Base-by-base conservation (phyloP, 2,888 invertebrate genomes). In the Cerceris ruficornis region DNA sequence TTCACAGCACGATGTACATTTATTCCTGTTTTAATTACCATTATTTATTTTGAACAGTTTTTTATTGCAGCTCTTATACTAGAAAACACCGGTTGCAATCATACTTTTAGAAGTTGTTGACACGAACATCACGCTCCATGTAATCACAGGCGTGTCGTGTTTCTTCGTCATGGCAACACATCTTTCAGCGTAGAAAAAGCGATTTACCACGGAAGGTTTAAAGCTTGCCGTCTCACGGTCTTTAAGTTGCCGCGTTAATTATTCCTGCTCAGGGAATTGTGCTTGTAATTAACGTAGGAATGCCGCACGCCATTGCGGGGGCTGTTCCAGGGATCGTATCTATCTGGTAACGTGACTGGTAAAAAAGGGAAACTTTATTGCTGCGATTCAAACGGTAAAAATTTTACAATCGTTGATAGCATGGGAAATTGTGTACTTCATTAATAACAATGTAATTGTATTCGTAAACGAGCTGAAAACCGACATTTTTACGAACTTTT, bases 251-350 rank as follows among this genome's bases (percentile, higher is more conserved):
- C 82, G 75, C 81, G 83, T 83, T 86, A 86, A 84, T 86, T 80
- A 77, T 78, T 72, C 77, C 68, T 71, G 74, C 75, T 64, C 71
- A 52, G 71, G 72, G 74, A 77, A 74, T 75, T 81, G 77, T 72
- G 68, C 74, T 74, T 80, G 75, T 84, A 85, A 85, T 86, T 85
- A 86, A 82, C 81, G 80, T 52, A 61, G 74, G 79, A 84, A 84
- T 78, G 81, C 75, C 55, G 69, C 58, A 42, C 42, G 46, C 41
- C 13, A 61, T 54, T 55, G 46, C 49, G 57, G 49, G 42, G 62
- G 7, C 14, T 52, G 15, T 65, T 70, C 49, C 60, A 49, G 55
- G 58, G 60, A 9, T 64, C 43, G 60, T 41, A 59, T 55, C 13
- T 55, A 39, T 54, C 15, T 9, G 46, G 46, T 61, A 46, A 69